Conservation (phyloP, 2,888 invertebrate genomes). For the Spilarctia lutea region DNA sequence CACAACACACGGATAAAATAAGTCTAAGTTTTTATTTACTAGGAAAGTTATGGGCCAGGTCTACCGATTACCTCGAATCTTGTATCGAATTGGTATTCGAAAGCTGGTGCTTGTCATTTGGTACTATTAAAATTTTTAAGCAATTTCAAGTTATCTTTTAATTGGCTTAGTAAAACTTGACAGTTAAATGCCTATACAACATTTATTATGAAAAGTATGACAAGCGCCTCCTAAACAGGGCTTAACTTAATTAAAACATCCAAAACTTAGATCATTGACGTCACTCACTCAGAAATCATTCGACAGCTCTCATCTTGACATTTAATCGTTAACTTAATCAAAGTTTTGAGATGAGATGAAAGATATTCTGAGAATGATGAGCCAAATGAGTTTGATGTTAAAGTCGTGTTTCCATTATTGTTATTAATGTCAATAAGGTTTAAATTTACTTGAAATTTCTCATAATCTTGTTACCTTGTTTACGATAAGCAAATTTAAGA, state of each 20-base stretch:
- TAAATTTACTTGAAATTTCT: background rate
- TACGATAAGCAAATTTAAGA: background rate
- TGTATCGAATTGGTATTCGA: no score
- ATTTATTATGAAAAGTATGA: no score
- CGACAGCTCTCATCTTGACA: background rate
- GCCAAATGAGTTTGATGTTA: background rate
- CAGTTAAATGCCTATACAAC: no score
- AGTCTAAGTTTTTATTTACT: no score
- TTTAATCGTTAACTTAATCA: slow-evolving; percentile 5
- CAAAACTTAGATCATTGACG: background rate
- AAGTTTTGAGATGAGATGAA: slow-evolving; percentile 2
- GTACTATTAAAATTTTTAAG: no score
- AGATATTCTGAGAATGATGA: background rate
- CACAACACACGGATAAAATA: no score
- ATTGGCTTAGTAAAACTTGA: no score
- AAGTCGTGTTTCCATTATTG: background rate
- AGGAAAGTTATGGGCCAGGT: no score
- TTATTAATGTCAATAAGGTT: background rate
- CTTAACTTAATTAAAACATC: background rate
- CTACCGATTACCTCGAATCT: no score
- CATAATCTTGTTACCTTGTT: background rate
- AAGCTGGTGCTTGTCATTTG: no score
- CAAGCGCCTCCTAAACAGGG: background rate
- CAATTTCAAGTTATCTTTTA: no score
- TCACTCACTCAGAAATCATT: background rate